Conservation (phyloP, 2,113 vertebrate species). For the Globicephala melas region DNA sequence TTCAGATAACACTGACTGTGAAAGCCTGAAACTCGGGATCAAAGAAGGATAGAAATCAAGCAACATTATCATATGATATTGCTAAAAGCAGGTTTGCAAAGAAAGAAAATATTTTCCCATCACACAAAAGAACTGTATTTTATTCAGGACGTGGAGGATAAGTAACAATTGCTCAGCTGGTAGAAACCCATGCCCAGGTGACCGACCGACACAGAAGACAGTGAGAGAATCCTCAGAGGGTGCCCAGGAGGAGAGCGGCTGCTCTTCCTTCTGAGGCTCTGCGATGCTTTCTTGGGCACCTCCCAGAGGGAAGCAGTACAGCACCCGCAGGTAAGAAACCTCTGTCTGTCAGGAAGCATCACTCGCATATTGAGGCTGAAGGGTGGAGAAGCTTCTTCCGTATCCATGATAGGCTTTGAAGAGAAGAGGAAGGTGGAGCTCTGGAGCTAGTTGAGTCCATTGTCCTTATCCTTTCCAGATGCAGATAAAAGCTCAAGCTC, state of each 20-base stretch:
- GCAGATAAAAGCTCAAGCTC: neutral
- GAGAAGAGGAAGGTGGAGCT: neutral
- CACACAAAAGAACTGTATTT: too few species aligned
- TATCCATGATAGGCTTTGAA: neutral
- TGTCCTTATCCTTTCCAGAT: neutral
- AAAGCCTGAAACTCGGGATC: too few species aligned
- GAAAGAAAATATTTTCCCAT: too few species aligned
- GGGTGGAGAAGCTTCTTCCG: neutral
- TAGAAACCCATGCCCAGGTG: neutral
- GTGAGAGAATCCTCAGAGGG: fast-evolving
- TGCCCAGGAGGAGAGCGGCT: fast-evolving
- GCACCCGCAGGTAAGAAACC: neutral
- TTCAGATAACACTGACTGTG: too few species aligned
- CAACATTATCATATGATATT: too few species aligned
- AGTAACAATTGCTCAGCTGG: too few species aligned
- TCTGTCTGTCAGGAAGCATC: neutral
- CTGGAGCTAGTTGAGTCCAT: fast-evolving
- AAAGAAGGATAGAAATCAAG: too few species aligned
- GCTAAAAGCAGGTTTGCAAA: too few species aligned
- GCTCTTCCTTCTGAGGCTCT: neutral
- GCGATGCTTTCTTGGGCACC: neutral
- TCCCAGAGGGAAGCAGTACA: fast-evolving
- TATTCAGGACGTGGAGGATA: too few species aligned
- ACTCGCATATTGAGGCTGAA: neutral
- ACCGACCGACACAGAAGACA: neutral